Percentiles rank a stretch among this genome's conserved stretches.
Conservation (phyloP, 2,797 vertebrate genomes). For the Lutjanus campechanus region DNA sequence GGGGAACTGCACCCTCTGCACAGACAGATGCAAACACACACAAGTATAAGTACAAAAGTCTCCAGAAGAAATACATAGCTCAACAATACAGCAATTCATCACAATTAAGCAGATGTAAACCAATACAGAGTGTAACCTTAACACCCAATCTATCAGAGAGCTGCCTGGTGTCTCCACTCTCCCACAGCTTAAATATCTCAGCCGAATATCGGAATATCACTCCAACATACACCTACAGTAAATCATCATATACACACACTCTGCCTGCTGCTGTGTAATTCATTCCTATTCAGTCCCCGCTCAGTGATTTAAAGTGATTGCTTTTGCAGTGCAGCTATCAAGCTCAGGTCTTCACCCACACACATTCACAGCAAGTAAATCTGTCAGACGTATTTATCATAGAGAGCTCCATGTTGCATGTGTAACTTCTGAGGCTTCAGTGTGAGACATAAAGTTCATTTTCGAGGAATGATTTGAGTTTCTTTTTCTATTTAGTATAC, state of each 20-base stretch:
- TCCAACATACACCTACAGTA: constrained; percentile 60
- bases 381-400: constrained; percentile 51
- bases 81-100: constrained; percentile 55
- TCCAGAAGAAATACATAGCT: constrained; percentile 28
- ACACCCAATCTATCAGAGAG: constrained; percentile 72
- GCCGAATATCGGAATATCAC: constrained; percentile 54
- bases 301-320: constrained; percentile 67
- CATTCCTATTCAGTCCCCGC: constrained; percentile 62
- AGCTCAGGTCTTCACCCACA: constrained; percentile 53
- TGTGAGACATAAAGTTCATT: constrained; percentile 1
- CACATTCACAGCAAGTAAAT: constrained; percentile 71
- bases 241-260: constrained; percentile 48
- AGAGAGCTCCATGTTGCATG: constrained; percentile 39
- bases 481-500: constrained; percentile 3
- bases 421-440: constrained; percentile 26
- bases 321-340: constrained; percentile 68
- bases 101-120: constrained; percentile 71
- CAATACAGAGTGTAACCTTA: constrained; percentile 59
- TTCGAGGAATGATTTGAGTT: constrained; percentile 13
- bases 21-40: constrained; percentile 28
- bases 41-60: constrained; percentile 35
- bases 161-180: constrained; percentile 49
- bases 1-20: constrained; percentile 27
- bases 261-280: constrained; percentile 56
- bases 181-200: constrained; percentile 59